These are phyloP conservation scores for Halocynthia aurantium DNA, from an alignment of 23 tunicate species.

Conservation along the genomic window DNA sequence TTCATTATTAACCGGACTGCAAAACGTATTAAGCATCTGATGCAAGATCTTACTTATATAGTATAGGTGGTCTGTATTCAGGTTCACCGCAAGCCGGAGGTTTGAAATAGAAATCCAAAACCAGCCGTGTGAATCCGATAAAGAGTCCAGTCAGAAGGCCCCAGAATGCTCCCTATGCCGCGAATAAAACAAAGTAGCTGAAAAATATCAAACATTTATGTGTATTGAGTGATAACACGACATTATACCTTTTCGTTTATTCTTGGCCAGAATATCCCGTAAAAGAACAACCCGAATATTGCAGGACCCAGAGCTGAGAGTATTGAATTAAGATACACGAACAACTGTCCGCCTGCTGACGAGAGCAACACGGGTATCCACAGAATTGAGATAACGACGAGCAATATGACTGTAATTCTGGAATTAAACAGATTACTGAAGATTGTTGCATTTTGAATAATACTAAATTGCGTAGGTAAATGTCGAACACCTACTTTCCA, in stretches of 20 bases:
- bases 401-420: constrained; percentile 59
- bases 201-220: neutral
- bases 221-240: neutral
- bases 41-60: constrained; percentile 30
- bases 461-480: neutral
- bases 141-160: constrained; percentile 58
- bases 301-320: constrained; percentile 82
- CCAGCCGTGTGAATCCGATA: constrained; percentile 54
- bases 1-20: neutral
- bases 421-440: neutral
- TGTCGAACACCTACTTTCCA: constrained; percentile 42
- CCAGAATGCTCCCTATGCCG: constrained; percentile 74
- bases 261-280: constrained; percentile 54
- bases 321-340: constrained; percentile 53
- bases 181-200: neutral
- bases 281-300: constrained; percentile 48
- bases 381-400: constrained; percentile 65
- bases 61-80: constrained; percentile 63
- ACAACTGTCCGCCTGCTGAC: constrained; percentile 78
- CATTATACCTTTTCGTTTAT: constrained; percentile 59
- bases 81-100: constrained; percentile 63
- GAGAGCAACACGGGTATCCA: constrained; percentile 78
- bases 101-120: constrained; percentile 47
- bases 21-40: neutral
- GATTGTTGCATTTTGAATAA: neutral